Conservation (phyloP, 2,113 vertebrate species). For the Zosterops hypoxanthus region DNA sequence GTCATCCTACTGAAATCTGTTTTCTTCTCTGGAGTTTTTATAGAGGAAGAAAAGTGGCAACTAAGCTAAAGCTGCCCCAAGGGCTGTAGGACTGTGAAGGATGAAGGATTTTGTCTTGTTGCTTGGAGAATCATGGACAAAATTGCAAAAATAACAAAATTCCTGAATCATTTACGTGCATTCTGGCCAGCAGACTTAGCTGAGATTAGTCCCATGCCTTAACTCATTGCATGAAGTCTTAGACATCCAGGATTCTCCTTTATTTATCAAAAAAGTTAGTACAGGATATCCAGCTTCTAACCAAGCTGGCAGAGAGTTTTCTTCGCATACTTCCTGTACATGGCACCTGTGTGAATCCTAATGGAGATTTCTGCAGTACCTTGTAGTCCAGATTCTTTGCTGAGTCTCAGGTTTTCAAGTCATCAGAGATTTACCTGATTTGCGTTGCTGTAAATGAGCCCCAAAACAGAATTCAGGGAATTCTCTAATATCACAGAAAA, state of each 20-base stretch:
- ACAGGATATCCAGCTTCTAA: not conserved
- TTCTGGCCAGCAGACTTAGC: not conserved
- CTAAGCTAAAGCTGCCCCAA: not conserved
- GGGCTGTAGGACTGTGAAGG: not conserved
- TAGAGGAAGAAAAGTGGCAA: not conserved
- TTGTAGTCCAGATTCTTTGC: not conserved
- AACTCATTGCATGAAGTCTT: not conserved
- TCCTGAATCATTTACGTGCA: not conserved
- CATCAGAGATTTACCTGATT: not conserved
- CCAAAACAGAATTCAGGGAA: not conserved
- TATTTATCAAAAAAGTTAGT: not conserved
- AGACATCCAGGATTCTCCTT: not conserved
- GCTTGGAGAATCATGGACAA: not conserved
- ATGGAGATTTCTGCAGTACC: not conserved
- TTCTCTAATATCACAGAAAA: not conserved
- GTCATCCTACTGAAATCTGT: not conserved
- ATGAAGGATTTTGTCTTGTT: not conserved
- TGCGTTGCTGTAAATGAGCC: not conserved
- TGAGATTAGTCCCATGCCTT: not conserved
- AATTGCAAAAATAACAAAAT: not conserved
- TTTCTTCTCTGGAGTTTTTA: not conserved
- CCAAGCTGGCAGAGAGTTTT: not conserved
- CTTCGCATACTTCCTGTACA: fast-evolving
- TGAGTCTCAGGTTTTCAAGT: not conserved
- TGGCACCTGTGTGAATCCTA: not conserved